Base-by-base conservation (phyloP, 2,113 vertebrate genomes). In the Pachycephala philippinensis region DNA sequence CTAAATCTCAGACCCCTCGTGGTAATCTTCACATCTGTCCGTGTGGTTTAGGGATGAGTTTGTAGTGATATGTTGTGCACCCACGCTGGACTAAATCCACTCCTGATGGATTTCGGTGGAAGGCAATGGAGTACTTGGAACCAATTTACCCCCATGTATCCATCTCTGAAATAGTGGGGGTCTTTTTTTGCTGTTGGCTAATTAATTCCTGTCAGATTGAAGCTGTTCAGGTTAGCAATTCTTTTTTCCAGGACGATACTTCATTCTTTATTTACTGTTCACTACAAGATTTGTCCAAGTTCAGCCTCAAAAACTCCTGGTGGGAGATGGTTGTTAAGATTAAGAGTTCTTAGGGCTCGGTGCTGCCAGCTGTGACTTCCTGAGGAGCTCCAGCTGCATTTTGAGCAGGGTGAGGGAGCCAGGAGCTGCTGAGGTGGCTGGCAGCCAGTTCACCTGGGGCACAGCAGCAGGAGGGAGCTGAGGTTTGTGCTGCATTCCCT, bases 1-100 rank as follows among this genome's bases (percentile, higher is more conserved):
- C 83, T 95, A 77, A 92, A 92, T 88, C 90, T 90, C 84, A 68
- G 79, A 31, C 23, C 68, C 33, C 64, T 86, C 3, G 0, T 81
- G 79, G 52, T 96, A 94, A 96, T 90, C 94, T 96, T 74, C 95
- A 78, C 90, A 95, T 96, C 92, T 95, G 82, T 72, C 82, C 54
- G 11, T 18, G 59, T 30, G 60, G 65, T 68, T 77, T 35, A 80
- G 65, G 85, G 80, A 64, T 84, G 86, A 19, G 60, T 60, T 16
- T 59, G 79, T 11, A 26, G 75, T 1, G 13, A 42, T 33, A 3
- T 5, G 4, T 56, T 59, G 30, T 27, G 45, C 39, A 12, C 53
- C 57, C 53, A n/a, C 1, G 0, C 47, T 31, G 50, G 66, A 31
- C 47, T 83, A 88, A 86, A 80, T 77, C 87, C 47, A 6, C 59